phyloP scores from a whole-genome alignment of 2,888 invertebrate genomes.

The Epinotia demarniana region DNA sequence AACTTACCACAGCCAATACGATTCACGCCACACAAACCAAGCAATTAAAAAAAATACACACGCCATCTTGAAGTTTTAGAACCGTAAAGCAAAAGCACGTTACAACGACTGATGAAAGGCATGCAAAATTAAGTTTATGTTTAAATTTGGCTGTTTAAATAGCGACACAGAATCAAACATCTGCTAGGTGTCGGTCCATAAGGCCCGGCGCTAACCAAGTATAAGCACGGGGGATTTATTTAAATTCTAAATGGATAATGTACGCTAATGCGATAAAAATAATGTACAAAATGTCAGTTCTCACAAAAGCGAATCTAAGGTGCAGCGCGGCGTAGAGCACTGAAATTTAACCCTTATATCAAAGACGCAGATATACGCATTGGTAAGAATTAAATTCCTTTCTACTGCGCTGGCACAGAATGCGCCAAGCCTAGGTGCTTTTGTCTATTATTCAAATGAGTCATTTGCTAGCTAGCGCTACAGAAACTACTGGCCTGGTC shows the following conservation, averaged over 20 bases:
- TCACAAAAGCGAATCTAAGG: too few species aligned
- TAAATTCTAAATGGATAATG: not conserved
- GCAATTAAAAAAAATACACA: not conserved
- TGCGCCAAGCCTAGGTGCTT: too few species aligned
- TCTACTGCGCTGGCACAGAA: not conserved
- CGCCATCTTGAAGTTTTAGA: not conserved
- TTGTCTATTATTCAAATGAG: too few species aligned
- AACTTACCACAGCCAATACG: not conserved
- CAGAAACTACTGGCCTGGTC: not conserved
- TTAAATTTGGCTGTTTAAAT: not conserved
- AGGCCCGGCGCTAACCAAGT: not conserved
- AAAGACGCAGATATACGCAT: not conserved
- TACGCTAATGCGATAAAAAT: not conserved
- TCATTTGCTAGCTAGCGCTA: not conserved
- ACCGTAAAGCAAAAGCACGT: slow-evolving; percentile 3
- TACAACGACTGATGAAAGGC: not conserved
- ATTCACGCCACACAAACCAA: not conserved
- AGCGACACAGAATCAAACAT: not conserved
- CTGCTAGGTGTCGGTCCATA: not conserved
- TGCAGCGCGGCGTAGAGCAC: too few species aligned
- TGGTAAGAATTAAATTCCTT: not conserved
- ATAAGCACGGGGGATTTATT: not conserved
- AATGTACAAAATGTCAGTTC: not conserved
- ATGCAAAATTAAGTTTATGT: not conserved
- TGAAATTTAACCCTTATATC: too few species aligned